Base-by-base conservation (phyloP, 2,797 vertebrate species). In the Pterois miles region DNA sequence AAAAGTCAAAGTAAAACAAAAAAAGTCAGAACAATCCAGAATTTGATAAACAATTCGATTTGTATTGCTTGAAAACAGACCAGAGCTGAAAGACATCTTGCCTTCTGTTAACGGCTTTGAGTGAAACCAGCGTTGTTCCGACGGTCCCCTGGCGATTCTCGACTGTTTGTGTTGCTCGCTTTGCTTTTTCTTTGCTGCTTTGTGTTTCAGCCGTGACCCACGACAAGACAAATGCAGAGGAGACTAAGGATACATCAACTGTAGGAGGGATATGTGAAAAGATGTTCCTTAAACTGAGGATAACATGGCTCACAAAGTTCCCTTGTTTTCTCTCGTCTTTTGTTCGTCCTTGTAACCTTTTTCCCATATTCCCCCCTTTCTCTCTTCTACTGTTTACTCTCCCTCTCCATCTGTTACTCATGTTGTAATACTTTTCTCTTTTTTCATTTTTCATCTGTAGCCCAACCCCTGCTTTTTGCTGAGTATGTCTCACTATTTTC, bases 11-110 rank as follows among this genome's bases (percentile, higher is more conserved):
- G 59, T 48, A 78, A 53, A 74, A 58, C 23, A 46, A 25, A 67
- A 64, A 80, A 71, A 31, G 31, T 70, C 25, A 36, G 70, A 89
- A 83, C 74, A 48, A 72, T 92, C 80, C 77, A 83, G 68, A 77
- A 85, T 84, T 82, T 83, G 80, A 88, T 91, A 91, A 94, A 92
- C 91, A 92, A 33, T 89, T 75, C 13, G 74, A 84, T 88, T 90
- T 91, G 81, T 88, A 62, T 90, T 89, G 84, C 86, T 86, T 89
- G 71, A 94, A 91, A 92, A 89, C 85, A 87, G 89, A 89, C 69
- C 82, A 72, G 83, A 83, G 86, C 74, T 86, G 75, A 89, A 89
- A 84, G 80, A 90, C 82, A 69, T 86, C 62, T 84, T 81, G 86
- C 80, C 88, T 85, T 92, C 80, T 83, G 90, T 91, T 88, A 91